Base-by-base conservation (phyloP, 2,888 invertebrate species). In the Nematopogon swammerdamellus region DNA sequence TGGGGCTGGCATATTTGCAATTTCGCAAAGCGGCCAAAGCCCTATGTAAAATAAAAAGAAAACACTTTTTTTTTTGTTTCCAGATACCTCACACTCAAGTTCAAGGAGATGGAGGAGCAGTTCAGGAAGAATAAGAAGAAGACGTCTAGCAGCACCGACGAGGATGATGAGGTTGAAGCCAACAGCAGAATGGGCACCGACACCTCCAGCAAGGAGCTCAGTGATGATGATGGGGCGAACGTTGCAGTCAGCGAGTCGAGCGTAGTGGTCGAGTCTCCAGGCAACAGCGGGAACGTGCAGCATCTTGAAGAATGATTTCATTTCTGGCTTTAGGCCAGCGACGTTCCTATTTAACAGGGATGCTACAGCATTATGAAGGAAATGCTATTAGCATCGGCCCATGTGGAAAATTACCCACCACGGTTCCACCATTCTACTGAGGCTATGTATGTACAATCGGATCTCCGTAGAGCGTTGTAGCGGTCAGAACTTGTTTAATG, bases 31-130 rank as follows among this genome's bases (percentile, higher is more conserved):
- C n/a, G n/a, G n/a, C n/a, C n/a, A n/a, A n/a, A n/a, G n/a, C n/a
- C n/a, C n/a, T n/a, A n/a, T n/a, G n/a, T n/a, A n/a, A n/a, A n/a
- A n/a, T n/a, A n/a, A n/a, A n/a, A n/a, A n/a, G n/a, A n/a, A n/a
- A 25, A 6, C 25, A 25, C 25, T 25, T 6, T 25, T 25, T 6
- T 25, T 6, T 6, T 25, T 46, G 20, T 48, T 72, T 75, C 18
- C 63, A 88, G 91, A 71, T 92, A 92, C 63, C 72, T 93, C 48
- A 89, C 89, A 11, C 71, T 91, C 51, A 92, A 92, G 65, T 93
- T 91, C 63, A 87, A 89, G 74, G 92, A 93, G 70, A 89, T 91
- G 87, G 92, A 92, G 68, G 89, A 89, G 55, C 88, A 91, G 69
- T 84, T 90, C 72, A 85, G 83, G 51, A 84, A 86, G 60, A 88